phyloP scores from a whole-genome alignment of 2,797 vertebrate species.

The Sebastes taczanowskii region DNA sequence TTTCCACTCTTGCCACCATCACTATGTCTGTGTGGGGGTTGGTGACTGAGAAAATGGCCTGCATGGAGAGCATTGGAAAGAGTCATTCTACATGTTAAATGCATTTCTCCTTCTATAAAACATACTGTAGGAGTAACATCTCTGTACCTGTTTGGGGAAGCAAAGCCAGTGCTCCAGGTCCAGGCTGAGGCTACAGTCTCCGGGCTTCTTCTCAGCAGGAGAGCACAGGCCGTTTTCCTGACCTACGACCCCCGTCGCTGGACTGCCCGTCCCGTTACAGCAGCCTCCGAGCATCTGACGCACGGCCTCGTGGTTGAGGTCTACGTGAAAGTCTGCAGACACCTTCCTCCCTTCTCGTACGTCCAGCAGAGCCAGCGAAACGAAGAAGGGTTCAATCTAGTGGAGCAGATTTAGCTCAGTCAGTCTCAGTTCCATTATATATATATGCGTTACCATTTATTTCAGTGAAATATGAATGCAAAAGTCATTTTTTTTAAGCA shows the following conservation, averaged over 20 bases:
- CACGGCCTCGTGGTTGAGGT: conserved; percentile 89
- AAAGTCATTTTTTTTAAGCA: background rate
- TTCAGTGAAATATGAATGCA: background rate
- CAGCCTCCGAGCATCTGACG: conserved; percentile 79
- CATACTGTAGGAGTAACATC: background rate
- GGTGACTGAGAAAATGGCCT: conserved; percentile 96
- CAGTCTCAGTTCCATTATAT: background rate
- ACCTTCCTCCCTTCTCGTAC: conserved; percentile 91
- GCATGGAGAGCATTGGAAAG: conserved; percentile 6
- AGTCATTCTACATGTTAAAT: background rate
- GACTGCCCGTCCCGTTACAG: conserved; percentile 34
- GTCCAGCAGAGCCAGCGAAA: conserved; percentile 91
- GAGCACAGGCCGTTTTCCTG: conserved; percentile 87
- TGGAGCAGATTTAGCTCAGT: conserved; percentile 2
- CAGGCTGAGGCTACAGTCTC: conserved; percentile 85
- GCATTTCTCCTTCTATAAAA: background rate
- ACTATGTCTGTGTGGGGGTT: conserved; percentile 96
- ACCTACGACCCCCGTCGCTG: conserved; percentile 17
- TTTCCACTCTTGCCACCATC: conserved; percentile 95
- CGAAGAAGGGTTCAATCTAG: conserved; percentile 96
- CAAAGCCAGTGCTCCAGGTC: conserved; percentile 93
- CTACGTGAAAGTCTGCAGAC: conserved; percentile 96
- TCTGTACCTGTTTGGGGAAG: conserved; percentile 92
- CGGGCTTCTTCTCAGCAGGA: conserved; percentile 81
- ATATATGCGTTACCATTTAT: background rate